Evolutionary conservation across 2,888 invertebrate species (phyloP).

Genomic region (Acleris literana): DNA sequence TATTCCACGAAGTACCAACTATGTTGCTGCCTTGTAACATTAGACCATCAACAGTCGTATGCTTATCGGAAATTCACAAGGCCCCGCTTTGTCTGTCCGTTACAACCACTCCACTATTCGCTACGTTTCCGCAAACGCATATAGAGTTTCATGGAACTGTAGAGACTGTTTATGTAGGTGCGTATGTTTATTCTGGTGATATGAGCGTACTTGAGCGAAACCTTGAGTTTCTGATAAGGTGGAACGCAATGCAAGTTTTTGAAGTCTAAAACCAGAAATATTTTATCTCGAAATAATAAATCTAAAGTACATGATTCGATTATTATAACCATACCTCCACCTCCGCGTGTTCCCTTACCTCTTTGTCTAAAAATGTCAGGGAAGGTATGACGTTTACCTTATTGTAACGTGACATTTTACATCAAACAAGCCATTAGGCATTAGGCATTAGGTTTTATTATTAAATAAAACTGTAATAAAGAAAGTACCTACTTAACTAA

Average conservation of each 20-base stretch:
- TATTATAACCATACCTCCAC: too few species aligned
- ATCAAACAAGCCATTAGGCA: too few species aligned
- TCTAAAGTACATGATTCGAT: too few species aligned
- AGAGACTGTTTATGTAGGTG: constrained; percentile 22
- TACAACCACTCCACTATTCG: constrained; percentile 18
- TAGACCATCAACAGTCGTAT: background rate
- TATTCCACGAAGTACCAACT: background rate
- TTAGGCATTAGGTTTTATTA: too few species aligned
- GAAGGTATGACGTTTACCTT: too few species aligned
- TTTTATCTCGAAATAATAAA: background rate
- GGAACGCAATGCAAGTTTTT: background rate
- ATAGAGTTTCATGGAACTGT: constrained; percentile 27
- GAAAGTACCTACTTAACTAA: too few species aligned
- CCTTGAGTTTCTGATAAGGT: constrained; percentile 1
- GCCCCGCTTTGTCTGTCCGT: constrained; percentile 29
- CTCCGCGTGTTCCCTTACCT: too few species aligned
- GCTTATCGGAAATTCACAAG: background rate
- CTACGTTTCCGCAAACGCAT: constrained; percentile 28
- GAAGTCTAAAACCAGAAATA: background rate
- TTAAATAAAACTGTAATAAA: too few species aligned
- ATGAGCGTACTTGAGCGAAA: constrained; percentile 8
- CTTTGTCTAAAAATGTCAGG: too few species aligned
- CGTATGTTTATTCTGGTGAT: constrained; percentile 24
- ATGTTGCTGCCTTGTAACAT: background rate
- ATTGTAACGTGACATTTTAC: too few species aligned